Evolutionary conservation across 2,888 invertebrate species (phyloP).

Genomic region (Aleiodes testaceus): DNA sequence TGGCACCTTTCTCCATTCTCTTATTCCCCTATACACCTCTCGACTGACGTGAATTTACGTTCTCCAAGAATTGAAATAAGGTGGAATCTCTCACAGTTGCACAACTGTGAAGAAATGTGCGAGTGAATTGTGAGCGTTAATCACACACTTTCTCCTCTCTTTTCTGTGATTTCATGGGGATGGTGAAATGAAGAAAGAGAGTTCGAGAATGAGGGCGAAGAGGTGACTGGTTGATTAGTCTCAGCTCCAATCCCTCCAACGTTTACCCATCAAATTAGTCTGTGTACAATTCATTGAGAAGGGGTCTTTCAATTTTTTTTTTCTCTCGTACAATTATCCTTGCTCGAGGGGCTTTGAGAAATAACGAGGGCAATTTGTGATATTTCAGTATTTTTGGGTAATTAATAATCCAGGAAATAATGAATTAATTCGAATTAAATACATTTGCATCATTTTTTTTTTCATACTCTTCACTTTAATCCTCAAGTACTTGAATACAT

Average conservation of each 20-base stretch:
- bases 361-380: neutral
- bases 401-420: neutral
- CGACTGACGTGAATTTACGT: slow-evolving; percentile 61
- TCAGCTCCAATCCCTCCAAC: neutral
- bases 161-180: slow-evolving; percentile 10
- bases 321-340: slow-evolving; percentile 51
- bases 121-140: slow-evolving; percentile 49
- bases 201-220: slow-evolving; percentile 23
- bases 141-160: slow-evolving; percentile 43
- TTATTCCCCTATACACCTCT: slow-evolving; percentile 38
- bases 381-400: neutral
- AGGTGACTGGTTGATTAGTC: slow-evolving; percentile 26
- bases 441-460: no score
- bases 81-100: neutral
- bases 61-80: slow-evolving; percentile 62
- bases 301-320: slow-evolving; percentile 27
- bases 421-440: neutral
- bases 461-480: no score
- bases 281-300: slow-evolving; percentile 47
- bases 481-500: slow-evolving; percentile 3
- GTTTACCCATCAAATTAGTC: slow-evolving; percentile 50
- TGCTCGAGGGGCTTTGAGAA: slow-evolving; percentile 37
- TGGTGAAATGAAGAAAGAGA: slow-evolving; percentile 18
- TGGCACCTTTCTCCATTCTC: slow-evolving; percentile 48
- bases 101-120: slow-evolving; percentile 2